Evolutionary conservation across 2,888 invertebrate species (phyloP), one percentile per base, ranked within the genome.

Genomic region (Patella ulyssiponensis): DNA sequence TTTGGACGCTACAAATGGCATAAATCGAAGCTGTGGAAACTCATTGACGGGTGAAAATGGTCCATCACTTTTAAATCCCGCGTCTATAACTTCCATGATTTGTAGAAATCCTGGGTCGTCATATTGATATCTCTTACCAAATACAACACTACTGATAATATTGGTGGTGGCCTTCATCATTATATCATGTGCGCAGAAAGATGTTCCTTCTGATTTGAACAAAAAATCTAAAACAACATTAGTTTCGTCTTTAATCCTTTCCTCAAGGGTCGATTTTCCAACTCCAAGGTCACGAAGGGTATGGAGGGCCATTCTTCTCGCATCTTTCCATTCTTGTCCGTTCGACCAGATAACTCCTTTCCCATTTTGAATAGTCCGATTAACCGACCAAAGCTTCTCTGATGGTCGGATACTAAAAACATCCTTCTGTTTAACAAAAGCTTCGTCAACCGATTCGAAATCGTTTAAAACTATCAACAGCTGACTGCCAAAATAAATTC

Each of bases 101-200:
- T 85, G 81, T 44, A 74, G 80, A 33, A 87, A 86, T 77, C 80
- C 79, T 3, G 69, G 27, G 33, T 88, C 86, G 14, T 82, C 78
- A 72, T 86, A 87, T 11, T 85, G 84, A 71, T 85, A 87, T 86
- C 87, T 84, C 20, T 82, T 80, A 12, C 87, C 87, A 76, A 87
- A 86, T 81, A 87, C 84, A 9, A 88, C 84, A 75, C 83, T 86
- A 71, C 87, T 87, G 27, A 88, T 87, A 53, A 87, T 86, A 75
- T 87, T 88, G 12, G 85, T 82, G 3, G 86, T 84, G 1, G 85
- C 86, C 5, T 85, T 85, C 71, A 83, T 77, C 12, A 88, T 72
- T 11, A 79, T 81, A 0, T 82, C 80, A 33, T 69, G 44, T 44
- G 44, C 44, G 44, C 44, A 9, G 44, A 44, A 44, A 9, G 44